Percentiles rank a stretch among this genome's conserved stretches.
These are phyloP conservation scores for Knipowitschia caucasica DNA, from an alignment of 2,797 vertebrate species.

Conservation along the genomic window DNA sequence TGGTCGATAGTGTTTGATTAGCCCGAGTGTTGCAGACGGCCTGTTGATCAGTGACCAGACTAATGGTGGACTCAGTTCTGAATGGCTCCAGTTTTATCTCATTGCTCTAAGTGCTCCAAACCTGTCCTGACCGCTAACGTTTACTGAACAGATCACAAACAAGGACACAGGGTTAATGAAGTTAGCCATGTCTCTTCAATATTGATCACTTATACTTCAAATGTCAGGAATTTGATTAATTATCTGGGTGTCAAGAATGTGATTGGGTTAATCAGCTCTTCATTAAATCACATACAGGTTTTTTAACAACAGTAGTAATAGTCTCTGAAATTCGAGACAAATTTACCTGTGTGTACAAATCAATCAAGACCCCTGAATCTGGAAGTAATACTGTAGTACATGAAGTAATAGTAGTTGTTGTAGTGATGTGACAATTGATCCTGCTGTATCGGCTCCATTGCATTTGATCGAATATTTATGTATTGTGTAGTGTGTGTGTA, in stretches of 20 bases:
- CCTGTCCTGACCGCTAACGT: constrained; percentile 11
- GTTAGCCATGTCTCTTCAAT: background rate
- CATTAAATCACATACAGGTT: too few species aligned
- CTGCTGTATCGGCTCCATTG: too few species aligned
- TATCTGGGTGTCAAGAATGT: background rate
- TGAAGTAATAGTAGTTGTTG: too few species aligned
- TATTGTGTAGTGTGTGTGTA: too few species aligned
- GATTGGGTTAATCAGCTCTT: background rate
- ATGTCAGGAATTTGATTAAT: background rate
- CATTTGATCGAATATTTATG: too few species aligned
- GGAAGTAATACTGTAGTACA: too few species aligned
- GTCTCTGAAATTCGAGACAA: too few species aligned
- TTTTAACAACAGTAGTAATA: too few species aligned
- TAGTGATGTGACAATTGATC: too few species aligned
- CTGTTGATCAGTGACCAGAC: constrained; percentile 38
- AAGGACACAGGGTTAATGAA: constrained; percentile 2
- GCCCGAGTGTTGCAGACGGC: constrained; percentile 31
- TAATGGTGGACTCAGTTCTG: constrained; percentile 23
- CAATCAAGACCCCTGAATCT: too few species aligned
- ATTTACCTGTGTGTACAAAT: too few species aligned
- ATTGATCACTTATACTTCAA: background rate
- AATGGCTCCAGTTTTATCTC: constrained; percentile 29
- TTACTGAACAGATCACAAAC: constrained; percentile 14
- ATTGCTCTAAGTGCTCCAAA: constrained; percentile 23
- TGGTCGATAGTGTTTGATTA: constrained; percentile 50